These are phyloP conservation scores for Aricia agestis DNA, from an alignment of 1,140 invertebrate genomes.

Conservation along the genomic window DNA sequence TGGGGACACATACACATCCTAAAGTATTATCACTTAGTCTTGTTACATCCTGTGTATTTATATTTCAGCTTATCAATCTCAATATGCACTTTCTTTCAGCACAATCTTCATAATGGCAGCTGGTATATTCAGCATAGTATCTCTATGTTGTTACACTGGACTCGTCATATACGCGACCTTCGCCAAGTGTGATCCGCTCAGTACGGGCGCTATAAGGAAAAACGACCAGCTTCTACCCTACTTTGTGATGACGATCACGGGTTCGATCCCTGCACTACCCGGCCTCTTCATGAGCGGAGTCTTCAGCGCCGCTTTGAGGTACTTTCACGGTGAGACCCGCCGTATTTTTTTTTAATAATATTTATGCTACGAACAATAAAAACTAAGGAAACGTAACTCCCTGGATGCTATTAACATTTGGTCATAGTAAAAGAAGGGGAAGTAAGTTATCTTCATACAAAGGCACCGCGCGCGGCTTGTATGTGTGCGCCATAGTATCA, in stretches of 20 bases:
- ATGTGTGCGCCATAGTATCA: too few species aligned
- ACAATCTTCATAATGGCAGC: constrained; percentile 71
- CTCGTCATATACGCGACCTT: constrained; percentile 88
- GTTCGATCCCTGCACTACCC: constrained; percentile 81
- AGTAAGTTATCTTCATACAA: too few species aligned
- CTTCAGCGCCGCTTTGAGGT: constrained; percentile 85
- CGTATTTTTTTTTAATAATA: not conserved
- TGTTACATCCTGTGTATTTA: too few species aligned
- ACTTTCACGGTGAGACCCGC: constrained; percentile 24
- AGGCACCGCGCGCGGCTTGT: too few species aligned
- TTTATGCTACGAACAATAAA: too few species aligned
- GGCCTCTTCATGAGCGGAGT: constrained; percentile 87
- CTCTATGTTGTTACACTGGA: constrained; percentile 83
- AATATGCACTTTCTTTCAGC: constrained; percentile 36
- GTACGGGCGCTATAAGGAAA: constrained; percentile 79
- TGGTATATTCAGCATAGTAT: constrained; percentile 79
- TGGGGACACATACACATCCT: too few species aligned
- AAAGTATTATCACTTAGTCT: too few species aligned
- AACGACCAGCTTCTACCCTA: constrained; percentile 82
- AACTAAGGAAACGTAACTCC: too few species aligned
- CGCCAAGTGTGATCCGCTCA: constrained; percentile 85
- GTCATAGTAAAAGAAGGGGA: too few species aligned
- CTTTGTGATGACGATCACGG: constrained; percentile 85
- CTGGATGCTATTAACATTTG: too few species aligned
- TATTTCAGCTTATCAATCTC: not conserved